Percentiles rank a stretch among this genome's conserved stretches.
phyloP scores from a whole-genome alignment of 2,797 vertebrate genomes.

The Aldrovandia affinis region DNA sequence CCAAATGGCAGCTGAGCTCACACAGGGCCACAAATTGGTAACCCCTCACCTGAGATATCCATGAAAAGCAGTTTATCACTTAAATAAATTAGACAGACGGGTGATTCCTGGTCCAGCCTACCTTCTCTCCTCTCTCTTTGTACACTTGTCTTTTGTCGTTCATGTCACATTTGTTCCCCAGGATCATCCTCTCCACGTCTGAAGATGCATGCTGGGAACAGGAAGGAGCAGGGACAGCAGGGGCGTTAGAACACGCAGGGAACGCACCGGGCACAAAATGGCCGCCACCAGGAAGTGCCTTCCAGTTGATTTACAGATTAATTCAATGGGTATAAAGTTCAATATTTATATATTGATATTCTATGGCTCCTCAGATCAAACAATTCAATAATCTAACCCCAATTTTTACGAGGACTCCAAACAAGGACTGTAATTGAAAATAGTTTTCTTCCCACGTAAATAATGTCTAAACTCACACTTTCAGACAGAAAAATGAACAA shows the following conservation, averaged over 20 bases:
- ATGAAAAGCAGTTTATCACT: no score
- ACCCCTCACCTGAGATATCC: no score
- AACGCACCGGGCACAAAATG: not conserved
- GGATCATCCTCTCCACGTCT: constrained; percentile 96
- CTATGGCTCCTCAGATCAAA: not conserved
- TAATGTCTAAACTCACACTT: not conserved
- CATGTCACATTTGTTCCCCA: constrained; percentile 99
- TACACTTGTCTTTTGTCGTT: constrained; percentile 97
- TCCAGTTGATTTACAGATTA: no score
- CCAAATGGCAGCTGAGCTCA: no score
- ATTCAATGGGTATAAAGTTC: no score
- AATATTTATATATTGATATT: not conserved
- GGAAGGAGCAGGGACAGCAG: not conserved
- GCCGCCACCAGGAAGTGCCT: not conserved
- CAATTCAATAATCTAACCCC: not conserved
- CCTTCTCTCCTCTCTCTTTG: constrained; percentile 96
- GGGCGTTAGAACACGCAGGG: not conserved
- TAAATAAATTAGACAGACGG: no score
- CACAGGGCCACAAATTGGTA: no score
- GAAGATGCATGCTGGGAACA: constrained; percentile 89
- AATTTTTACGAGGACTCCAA: not conserved
- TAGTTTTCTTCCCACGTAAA: not conserved
- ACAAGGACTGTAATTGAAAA: not conserved
- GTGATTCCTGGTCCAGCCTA: constrained; percentile 54
- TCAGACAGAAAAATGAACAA: not conserved